These are phyloP conservation scores for Andrena praecox DNA, from an alignment of 2,888 invertebrate genomes.

Conservation along the genomic window DNA sequence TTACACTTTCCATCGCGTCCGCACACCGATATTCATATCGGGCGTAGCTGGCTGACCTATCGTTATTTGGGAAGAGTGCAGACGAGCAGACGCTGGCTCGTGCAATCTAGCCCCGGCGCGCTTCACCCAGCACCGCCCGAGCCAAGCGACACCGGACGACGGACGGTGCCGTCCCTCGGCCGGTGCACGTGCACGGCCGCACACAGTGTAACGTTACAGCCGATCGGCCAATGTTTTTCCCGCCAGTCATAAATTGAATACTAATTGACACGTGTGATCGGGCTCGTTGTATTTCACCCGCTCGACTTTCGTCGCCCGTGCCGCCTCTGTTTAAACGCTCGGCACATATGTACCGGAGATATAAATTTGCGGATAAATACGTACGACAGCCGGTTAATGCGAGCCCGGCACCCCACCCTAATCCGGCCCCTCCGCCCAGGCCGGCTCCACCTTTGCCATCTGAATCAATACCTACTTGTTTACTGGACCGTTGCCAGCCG, in stretches of 20 bases:
- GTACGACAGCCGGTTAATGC: conserved; percentile 77
- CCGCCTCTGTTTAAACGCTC: conserved; percentile 72
- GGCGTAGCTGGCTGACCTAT: conserved; percentile 58
- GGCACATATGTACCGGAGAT: conserved; percentile 77
- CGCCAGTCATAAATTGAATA: conserved; percentile 78
- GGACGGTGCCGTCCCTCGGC: neutral
- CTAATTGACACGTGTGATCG: conserved; percentile 77
- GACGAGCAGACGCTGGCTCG: conserved; percentile 11
- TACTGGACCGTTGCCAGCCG: conserved; percentile 81
- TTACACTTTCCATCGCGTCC: conserved; percentile 67
- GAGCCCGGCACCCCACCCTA: conserved; percentile 69
- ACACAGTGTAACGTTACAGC: conserved; percentile 12
- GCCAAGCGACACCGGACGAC: neutral
- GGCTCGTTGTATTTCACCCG: conserved; percentile 76
- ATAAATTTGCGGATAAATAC: conserved; percentile 82
- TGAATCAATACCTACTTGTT: conserved; percentile 82
- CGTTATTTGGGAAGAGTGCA: conserved; percentile 66
- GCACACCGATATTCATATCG: conserved; percentile 66
- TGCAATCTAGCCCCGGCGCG: conserved; percentile 20
- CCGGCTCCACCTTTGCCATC: conserved; percentile 73
- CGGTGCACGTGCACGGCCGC: neutral
- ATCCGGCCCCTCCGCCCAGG: conserved; percentile 54
- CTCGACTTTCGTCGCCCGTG: conserved; percentile 75
- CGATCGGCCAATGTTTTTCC: conserved; percentile 56
- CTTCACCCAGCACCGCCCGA: neutral